Percentiles rank a stretch among this genome's conserved stretches.
Evolutionary conservation across 2,113 vertebrate genomes (phyloP).

Genomic region (Brachionichthys hirsutus): DNA sequence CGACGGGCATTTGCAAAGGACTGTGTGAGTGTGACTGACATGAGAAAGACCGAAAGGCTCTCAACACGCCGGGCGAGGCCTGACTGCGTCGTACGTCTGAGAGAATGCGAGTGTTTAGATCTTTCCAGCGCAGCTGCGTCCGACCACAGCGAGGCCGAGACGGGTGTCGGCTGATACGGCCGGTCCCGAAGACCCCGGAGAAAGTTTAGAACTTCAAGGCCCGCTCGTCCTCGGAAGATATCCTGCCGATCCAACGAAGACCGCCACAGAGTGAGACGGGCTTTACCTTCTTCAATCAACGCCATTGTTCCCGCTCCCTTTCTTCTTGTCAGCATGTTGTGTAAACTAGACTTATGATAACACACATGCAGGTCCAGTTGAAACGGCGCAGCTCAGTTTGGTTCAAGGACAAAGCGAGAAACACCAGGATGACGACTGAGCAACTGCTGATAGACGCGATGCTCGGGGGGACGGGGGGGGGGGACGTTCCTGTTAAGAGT

Average conservation of each 20-base stretch:
- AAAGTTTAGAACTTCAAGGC: conserved; percentile 39
- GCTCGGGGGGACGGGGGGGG: no score
- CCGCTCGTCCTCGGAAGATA: conserved; percentile 24
- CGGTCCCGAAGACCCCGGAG: neutral
- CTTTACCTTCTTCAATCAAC: conserved; percentile 60
- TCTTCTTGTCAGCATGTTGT: conserved; percentile 27
- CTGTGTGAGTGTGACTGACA: conserved; percentile 60
- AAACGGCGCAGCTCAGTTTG: neutral
- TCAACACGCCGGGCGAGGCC: conserved; percentile 49
- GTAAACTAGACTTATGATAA: conserved; percentile 41
- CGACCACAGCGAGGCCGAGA: conserved; percentile 40
- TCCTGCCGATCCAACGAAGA: conserved; percentile 1
- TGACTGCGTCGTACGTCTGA: conserved; percentile 49
- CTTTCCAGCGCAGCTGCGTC: conserved; percentile 60
- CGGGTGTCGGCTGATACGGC: neutral
- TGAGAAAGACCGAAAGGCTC: conserved; percentile 51
- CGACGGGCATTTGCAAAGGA: conserved; percentile 58
- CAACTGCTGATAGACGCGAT: no score
- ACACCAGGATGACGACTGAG: neutral
- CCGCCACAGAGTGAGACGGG: conserved; percentile 1
- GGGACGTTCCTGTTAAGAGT: no score
- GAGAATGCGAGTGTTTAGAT: conserved; percentile 68
- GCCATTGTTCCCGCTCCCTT: conserved; percentile 38
- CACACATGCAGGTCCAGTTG: neutral
- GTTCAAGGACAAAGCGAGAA: neutral